phyloP scores from a whole-genome alignment of 2,888 invertebrate genomes.

The Lithophane socia region DNA sequence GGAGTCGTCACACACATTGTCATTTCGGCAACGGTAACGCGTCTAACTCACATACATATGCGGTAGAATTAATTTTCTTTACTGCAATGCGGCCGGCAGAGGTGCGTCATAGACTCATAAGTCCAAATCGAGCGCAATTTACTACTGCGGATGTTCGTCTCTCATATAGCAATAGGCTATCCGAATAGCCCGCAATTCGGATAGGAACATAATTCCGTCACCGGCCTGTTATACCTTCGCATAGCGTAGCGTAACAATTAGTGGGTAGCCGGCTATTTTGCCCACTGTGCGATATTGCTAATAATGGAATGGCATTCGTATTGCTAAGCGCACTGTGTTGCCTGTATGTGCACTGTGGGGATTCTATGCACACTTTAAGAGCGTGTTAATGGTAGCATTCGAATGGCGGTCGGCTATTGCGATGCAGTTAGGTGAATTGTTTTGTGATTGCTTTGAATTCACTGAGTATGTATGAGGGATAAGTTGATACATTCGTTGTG shows the following conservation, averaged over 20 bases:
- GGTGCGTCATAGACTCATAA: constrained; percentile 18
- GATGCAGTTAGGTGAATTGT: constrained; percentile 34
- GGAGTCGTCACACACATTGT: constrained; percentile 5
- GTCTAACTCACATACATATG: constrained; percentile 17
- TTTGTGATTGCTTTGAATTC: constrained; percentile 21
- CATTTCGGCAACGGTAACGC: constrained; percentile 14
- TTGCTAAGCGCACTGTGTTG: constrained; percentile 24
- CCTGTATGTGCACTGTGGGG: not conserved
- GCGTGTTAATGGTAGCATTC: constrained; percentile 21
- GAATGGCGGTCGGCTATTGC: constrained; percentile 9
- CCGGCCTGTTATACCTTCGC: not conserved
- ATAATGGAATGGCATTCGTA: constrained; percentile 46
- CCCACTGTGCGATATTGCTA: constrained; percentile 48
- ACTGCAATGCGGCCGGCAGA: constrained; percentile 46
- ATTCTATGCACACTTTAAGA: constrained; percentile 19
- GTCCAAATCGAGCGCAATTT: constrained; percentile 45
- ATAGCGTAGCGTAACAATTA: constrained; percentile 52
- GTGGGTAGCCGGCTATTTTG: constrained; percentile 35
- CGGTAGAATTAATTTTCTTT: constrained; percentile 41
- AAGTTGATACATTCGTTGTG: not conserved
- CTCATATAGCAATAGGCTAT: constrained; percentile 16
- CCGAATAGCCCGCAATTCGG: constrained; percentile 32
- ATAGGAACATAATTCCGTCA: constrained; percentile 45
- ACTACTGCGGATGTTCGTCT: constrained; percentile 30
- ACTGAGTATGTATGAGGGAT: not conserved